Conservation (phyloP, 2,888 invertebrate genomes). For the Hydraecia micacea region DNA sequence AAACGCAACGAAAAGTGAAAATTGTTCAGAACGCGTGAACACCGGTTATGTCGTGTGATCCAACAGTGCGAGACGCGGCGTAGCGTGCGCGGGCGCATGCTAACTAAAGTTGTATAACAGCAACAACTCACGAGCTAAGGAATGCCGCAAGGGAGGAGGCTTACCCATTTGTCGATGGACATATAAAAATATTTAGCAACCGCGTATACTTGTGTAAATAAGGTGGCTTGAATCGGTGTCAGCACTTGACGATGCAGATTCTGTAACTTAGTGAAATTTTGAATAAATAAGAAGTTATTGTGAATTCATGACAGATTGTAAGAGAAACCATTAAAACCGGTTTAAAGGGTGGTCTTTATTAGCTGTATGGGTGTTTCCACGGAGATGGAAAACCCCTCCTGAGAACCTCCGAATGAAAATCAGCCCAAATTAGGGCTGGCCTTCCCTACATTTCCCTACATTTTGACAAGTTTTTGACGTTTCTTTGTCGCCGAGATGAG, state of each 20-base stretch:
- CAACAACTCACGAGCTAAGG: slow-evolving; percentile 62
- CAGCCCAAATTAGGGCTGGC: neutral
- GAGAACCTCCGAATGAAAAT: neutral
- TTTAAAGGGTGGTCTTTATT: neutral
- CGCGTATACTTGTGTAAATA: slow-evolving; percentile 43
- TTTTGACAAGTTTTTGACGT: no score
- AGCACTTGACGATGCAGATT: slow-evolving; percentile 31
- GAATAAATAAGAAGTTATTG: slow-evolving; percentile 16
- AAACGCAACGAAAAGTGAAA: slow-evolving; percentile 71
- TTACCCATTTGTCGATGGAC: slow-evolving; percentile 54
- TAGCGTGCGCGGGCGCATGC: slow-evolving; percentile 71
- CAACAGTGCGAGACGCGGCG: slow-evolving; percentile 69
- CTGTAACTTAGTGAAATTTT: slow-evolving; percentile 37
- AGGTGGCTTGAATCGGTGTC: slow-evolving; percentile 41
- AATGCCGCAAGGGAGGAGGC: slow-evolving; percentile 69
- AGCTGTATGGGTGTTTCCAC: neutral
- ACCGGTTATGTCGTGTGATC: slow-evolving; percentile 57
- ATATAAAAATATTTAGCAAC: slow-evolving; percentile 54
- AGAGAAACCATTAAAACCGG: neutral
- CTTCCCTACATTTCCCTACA: no score
- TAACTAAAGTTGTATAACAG: slow-evolving; percentile 77
- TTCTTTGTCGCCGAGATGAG: no score
- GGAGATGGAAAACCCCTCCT: neutral
- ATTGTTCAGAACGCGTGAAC: slow-evolving; percentile 66
- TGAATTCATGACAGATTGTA: slow-evolving; percentile 8